Evolutionary conservation across 2,888 invertebrate genomes (phyloP).

Genomic region (Lasioglossum oenotherae): DNA sequence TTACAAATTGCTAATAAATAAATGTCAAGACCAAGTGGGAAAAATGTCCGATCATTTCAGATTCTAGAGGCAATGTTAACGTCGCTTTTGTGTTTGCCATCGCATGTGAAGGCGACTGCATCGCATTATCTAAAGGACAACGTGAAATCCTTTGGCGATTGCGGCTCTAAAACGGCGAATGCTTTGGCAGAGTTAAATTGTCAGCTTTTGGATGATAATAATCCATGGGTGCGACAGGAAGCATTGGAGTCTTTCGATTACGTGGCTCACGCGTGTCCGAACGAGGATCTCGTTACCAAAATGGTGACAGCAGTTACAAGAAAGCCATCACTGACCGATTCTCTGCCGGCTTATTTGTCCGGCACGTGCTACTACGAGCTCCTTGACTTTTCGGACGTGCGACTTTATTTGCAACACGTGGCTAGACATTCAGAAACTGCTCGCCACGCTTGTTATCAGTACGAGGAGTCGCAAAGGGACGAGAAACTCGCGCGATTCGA

Average conservation of each 20-base stretch:
- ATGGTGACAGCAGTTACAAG: constrained; percentile 69
- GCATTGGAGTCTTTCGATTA: constrained; percentile 78
- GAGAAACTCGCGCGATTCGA: constrained; percentile 70
- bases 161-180: constrained; percentile 30
- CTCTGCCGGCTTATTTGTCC: constrained; percentile 75
- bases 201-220: constrained; percentile 72
- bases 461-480: constrained; percentile 63
- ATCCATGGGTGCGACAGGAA: constrained; percentile 77
- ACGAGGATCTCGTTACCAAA: constrained; percentile 72
- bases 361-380: constrained; percentile 60
- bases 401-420: constrained; percentile 67
- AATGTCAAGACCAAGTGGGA: too few relatives aligned
- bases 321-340: constrained; percentile 67
- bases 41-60: constrained; percentile 57
- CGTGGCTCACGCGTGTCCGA: constrained; percentile 72
- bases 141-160: constrained; percentile 41
- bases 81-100: constrained; percentile 56
- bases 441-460: constrained; percentile 34
- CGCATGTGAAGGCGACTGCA: constrained; percentile 65
- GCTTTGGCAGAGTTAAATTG: constrained; percentile 73
- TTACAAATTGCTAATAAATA: too few relatives aligned
- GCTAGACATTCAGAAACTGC: background rate
- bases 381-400: constrained; percentile 57
- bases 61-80: constrained; percentile 67
- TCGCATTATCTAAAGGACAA: constrained; percentile 69